phyloP scores from a whole-genome alignment of 2,113 vertebrate species.

The Tympanuchus pallidicinctus region DNA sequence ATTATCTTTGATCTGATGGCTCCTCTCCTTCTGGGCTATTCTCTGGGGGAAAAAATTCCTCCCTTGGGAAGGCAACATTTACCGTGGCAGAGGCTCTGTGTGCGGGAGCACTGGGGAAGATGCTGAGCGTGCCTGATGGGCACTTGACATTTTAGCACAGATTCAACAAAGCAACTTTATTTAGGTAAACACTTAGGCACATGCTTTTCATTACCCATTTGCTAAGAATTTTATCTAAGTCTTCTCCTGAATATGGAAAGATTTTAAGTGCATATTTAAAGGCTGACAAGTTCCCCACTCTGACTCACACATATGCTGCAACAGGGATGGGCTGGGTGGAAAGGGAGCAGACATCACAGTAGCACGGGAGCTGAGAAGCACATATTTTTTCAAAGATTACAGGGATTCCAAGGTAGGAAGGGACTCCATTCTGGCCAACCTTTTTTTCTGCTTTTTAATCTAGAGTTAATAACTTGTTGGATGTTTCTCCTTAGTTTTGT shows the following conservation, averaged over 20 bases:
- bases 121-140: background rate
- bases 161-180: slow-evolving; percentile 10
- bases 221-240: background rate
- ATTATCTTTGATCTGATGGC: slow-evolving; percentile 48
- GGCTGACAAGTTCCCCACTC: background rate
- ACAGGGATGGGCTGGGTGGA: background rate
- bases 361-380: rapidly evolving
- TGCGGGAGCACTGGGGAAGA: background rate
- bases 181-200: slow-evolving; percentile 53
- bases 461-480: background rate
- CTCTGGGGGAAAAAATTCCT: background rate
- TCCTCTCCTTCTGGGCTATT: slow-evolving; percentile 21
- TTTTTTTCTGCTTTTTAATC: background rate
- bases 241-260: slow-evolving; percentile 39
- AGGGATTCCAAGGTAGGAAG: background rate
- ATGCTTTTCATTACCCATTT: slow-evolving; percentile 6
- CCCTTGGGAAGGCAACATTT: background rate
- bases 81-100: background rate
- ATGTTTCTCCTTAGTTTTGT: background rate
- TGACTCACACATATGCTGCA: background rate
- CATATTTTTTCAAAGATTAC: background rate
- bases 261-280: slow-evolving; percentile 14
- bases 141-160: background rate
- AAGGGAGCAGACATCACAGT: background rate
- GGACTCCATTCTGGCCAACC: background rate